Conservation (phyloP, 2,797 vertebrate genomes). For the Pseudochromis fuscus region DNA sequence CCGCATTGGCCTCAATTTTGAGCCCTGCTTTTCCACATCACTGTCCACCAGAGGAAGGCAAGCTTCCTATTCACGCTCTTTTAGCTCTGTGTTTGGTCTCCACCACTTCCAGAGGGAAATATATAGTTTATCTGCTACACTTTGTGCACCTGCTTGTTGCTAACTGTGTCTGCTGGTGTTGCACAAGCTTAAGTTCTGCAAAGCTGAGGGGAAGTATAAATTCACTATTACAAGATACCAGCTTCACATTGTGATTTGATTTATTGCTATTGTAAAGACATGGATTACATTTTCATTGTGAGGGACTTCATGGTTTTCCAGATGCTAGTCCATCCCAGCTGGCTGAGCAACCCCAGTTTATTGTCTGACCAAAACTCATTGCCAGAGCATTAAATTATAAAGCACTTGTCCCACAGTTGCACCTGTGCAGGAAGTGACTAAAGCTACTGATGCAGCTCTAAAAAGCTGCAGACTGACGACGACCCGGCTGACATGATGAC, state of each 20-base stretch:
- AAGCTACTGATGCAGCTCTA: neutral
- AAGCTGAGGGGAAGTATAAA: no score
- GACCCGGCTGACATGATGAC: conserved; percentile 7
- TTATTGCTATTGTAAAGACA: no score
- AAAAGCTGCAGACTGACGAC: neutral
- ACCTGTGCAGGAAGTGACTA: neutral
- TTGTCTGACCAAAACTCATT: neutral
- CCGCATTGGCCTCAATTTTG: no score
- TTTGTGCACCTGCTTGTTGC: neutral
- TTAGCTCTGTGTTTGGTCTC: neutral
- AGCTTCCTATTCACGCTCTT: neutral
- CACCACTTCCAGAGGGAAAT: neutral
- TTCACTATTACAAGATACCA: no score
- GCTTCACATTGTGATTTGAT: no score
- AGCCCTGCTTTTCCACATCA: no score
- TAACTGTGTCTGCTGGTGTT: neutral
- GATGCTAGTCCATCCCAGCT: neutral
- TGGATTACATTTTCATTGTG: neutral
- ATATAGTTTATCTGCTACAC: neutral
- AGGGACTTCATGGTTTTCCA: neutral
- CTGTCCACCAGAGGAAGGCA: neutral
- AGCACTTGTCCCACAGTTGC: neutral
- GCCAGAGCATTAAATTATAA: neutral
- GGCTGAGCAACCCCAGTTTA: neutral
- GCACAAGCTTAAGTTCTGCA: no score